Base-by-base conservation (phyloP, 2,888 invertebrate genomes). In the Dolichopus griseipennis region DNA sequence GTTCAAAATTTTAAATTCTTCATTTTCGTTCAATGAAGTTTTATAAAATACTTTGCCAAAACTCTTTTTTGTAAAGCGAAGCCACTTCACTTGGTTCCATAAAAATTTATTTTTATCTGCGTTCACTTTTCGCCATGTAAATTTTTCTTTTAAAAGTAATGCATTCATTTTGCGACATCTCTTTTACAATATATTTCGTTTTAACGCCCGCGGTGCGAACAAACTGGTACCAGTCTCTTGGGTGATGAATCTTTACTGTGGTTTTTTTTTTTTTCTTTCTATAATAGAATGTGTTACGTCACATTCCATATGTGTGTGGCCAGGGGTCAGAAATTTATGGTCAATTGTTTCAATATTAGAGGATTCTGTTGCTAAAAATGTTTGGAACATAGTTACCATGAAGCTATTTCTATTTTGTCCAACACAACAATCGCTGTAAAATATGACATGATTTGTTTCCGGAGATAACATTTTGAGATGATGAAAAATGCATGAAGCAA, bases 291-390 rank as follows among this genome's bases (percentile, higher is more conserved):
- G 33, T 15, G 22, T 27, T 7, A 22, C 22, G 18, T 64, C 33
- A 4, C 27, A 64, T 22, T 64, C 33, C 64, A 33, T 33, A 33
- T 64, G 33, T 22, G 33, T 63, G 63, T 63, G 63, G n/a, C 63
- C 27, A 12, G 63, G 27, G 6, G 22, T 27, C 15, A 64, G 18
- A 33, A 64, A 64, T 66, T 67, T 63, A 67, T 68, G 18, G 12
- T 41, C 65, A 67, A 67, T 68, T 21, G 12, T 41, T 66, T 68
- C 37, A 61, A 67, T 34, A n/a, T 27, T 62, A 8, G 1, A 64
- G 65, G 66, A 63, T 41, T 69, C 63, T 9, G 62, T 33, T 61
- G 67, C 41, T 65, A 67, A 66, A 52, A 67, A 70, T 20, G 65
- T 21, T n/a, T 65, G 65, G 41, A 69, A 69, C 43, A 68, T 68